Evolutionary conservation across 2,113 vertebrate genomes (phyloP).

Genomic region (Mesembrinibis cayennensis): DNA sequence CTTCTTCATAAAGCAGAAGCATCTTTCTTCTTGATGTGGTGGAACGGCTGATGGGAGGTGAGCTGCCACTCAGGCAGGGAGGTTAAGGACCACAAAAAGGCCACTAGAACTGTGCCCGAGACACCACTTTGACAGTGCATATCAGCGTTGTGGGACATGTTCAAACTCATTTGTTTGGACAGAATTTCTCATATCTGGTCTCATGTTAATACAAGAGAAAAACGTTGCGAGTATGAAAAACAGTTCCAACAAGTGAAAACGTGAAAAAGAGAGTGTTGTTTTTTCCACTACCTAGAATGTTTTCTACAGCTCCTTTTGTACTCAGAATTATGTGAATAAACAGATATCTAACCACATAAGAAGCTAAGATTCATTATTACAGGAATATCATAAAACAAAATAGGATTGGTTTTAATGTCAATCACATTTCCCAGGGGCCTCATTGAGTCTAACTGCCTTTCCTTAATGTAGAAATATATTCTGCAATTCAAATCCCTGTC

Average conservation of each 20-base stretch:
- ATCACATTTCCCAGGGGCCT: conserved; percentile 18
- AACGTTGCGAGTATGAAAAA: not conserved
- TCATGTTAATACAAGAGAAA: not conserved
- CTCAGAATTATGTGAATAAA: not conserved
- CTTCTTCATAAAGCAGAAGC: not conserved
- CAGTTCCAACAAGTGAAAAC: not conserved
- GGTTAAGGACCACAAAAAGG: not conserved
- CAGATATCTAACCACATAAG: not conserved
- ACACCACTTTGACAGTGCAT: rapidly evolving
- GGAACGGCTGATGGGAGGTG: not conserved
- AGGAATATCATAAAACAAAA: conserved; percentile 10
- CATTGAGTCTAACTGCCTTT: not conserved
- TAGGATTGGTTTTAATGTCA: not conserved
- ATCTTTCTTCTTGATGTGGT: not conserved
- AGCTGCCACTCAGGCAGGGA: not conserved
- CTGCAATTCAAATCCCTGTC: not conserved
- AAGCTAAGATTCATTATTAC: not conserved
- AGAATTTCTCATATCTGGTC: not conserved
- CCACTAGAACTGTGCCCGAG: not conserved
- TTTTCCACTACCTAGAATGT: not conserved
- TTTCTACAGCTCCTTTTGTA: conserved; percentile 9
- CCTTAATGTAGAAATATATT: not conserved
- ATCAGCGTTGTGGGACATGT: not conserved
- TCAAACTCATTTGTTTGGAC: not conserved
- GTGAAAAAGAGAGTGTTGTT: not conserved